Conservation (phyloP, 1,140 invertebrate genomes). For the Saccostrea cuccullata region DNA sequence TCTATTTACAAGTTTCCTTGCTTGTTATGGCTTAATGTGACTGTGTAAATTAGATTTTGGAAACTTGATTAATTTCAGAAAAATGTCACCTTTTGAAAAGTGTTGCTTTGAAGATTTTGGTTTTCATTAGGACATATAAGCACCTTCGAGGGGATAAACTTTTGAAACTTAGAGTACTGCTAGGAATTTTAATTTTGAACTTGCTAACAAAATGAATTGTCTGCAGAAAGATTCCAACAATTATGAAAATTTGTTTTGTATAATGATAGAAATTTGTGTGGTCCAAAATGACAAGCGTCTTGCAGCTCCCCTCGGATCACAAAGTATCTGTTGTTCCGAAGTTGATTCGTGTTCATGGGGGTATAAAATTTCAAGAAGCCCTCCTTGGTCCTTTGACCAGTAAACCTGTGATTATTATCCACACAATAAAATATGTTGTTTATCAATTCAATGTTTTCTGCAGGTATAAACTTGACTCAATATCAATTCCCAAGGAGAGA, state of each 20-base stretch:
- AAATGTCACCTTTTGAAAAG: conserved; percentile 1
- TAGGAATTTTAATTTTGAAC: no score
- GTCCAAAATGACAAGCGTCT: neutral
- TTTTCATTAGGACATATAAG: neutral
- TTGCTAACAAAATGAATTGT: neutral
- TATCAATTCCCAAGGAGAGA: neutral
- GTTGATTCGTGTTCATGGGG: conserved; percentile 23
- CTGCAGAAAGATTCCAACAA: neutral
- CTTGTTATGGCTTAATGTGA: neutral
- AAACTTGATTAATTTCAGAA: conserved; percentile 32
- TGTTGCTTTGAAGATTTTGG: conserved; percentile 11
- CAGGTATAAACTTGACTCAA: conserved; percentile 19
- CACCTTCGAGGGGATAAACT: no score
- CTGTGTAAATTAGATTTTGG: conserved; percentile 11
- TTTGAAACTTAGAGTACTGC: no score
- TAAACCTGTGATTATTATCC: conserved; percentile 10
- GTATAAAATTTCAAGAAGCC: conserved; percentile 24
- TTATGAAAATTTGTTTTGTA: neutral
- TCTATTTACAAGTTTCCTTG: neutral
- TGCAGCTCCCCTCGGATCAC: neutral
- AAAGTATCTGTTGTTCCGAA: conserved; percentile 3
- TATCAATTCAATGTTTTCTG: conserved; percentile 6
- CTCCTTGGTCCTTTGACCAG: neutral
- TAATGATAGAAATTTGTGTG: neutral
- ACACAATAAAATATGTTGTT: neutral